phyloP scores from a whole-genome alignment of 1,140 invertebrate species.

The Aphaenogaster ashmeadi region DNA sequence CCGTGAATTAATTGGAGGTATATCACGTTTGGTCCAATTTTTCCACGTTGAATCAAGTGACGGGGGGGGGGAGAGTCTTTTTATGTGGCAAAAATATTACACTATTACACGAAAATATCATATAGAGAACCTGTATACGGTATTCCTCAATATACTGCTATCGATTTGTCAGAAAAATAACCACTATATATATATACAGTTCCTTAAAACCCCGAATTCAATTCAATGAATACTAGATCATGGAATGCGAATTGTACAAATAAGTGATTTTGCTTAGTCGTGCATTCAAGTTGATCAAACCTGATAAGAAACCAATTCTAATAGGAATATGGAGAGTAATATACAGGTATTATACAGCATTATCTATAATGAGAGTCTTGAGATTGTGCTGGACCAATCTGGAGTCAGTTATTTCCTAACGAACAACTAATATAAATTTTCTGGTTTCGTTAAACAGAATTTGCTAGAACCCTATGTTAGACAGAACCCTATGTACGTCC shows the following conservation, averaged over 20 bases:
- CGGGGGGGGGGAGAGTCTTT: not conserved
- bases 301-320: not conserved
- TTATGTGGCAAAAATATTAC: not conserved
- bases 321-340: not conserved
- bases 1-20: conserved; percentile 79
- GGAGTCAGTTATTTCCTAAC: not conserved
- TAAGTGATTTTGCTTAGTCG: not conserved
- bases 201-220: not conserved
- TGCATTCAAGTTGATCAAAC: not conserved
- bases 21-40: conserved; percentile 78
- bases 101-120: not conserved
- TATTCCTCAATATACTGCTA: conserved; percentile 33
- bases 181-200: conserved; percentile 30
- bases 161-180: conserved; percentile 2
- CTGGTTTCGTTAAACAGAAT: not conserved
- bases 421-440: not conserved
- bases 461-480: no score
- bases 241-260: not conserved
- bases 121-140: not conserved
- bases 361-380: not conserved
- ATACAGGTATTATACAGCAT: no score
- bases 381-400: not conserved
- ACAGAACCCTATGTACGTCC: not conserved
- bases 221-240: not conserved
- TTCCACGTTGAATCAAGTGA: conserved; percentile 64